Percentiles rank a stretch among this genome's conserved stretches.
Evolutionary conservation across 2,797 vertebrate species (phyloP).

Genomic region (Philypnodon macrostomus): DNA sequence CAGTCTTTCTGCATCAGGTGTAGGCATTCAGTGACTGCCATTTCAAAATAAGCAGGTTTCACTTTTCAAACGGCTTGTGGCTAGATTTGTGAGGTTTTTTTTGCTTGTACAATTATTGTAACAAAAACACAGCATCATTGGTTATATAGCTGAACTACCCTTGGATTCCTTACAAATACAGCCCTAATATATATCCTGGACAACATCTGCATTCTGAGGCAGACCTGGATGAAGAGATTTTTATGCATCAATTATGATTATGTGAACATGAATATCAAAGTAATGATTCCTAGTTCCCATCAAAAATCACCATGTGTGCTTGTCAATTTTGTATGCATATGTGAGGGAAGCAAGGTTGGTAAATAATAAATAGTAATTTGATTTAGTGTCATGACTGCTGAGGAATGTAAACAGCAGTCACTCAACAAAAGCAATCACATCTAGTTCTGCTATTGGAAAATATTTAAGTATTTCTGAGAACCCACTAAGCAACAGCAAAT

Average conservation of each 20-base stretch:
- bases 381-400: constrained; percentile 52
- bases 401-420: constrained; percentile 55
- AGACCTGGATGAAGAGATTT: no score
- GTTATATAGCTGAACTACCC: no score
- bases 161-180: no score
- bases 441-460: constrained; percentile 46
- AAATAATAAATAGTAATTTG: constrained; percentile 63
- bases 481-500: constrained; percentile 54
- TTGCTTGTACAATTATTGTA: no score
- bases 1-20: constrained; percentile 76
- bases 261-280: background rate
- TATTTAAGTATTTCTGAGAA: constrained; percentile 39
- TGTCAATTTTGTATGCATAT: constrained; percentile 24
- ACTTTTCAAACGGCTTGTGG: no score
- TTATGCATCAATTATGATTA: no score
- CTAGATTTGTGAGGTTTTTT: no score
- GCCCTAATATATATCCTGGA: no score
- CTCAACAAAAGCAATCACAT: constrained; percentile 52
- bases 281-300: constrained; percentile 25
- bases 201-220: no score
- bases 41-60: no score
- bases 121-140: no score
- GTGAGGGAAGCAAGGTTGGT: constrained; percentile 20
- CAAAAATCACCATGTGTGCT: constrained; percentile 35
- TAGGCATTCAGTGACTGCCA: constrained; percentile 15